Evolutionary conservation across 2,888 invertebrate genomes (phyloP).

Genomic region (Agrypnus murinus): DNA sequence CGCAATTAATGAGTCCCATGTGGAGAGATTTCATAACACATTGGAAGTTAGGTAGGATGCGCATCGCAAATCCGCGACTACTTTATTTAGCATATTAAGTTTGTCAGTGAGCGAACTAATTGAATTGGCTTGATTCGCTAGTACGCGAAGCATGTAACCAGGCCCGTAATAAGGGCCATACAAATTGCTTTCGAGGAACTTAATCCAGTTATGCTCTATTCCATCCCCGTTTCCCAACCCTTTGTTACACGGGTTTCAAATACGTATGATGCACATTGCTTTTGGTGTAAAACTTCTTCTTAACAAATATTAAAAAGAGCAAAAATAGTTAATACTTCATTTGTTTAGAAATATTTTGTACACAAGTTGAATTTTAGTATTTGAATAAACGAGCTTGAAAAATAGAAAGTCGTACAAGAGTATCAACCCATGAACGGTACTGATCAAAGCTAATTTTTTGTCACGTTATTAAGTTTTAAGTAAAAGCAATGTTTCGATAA

Average conservation of each 20-base stretch:
- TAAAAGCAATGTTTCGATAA: too few species aligned
- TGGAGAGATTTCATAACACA: slow-evolving; percentile 50
- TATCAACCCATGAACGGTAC: too few species aligned
- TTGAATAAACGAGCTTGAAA: too few species aligned
- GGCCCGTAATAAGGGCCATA: slow-evolving; percentile 67
- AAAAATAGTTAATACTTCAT: too few species aligned
- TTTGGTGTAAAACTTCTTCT: slow-evolving; percentile 14
- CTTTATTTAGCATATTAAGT: slow-evolving; percentile 69
- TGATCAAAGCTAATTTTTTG: too few species aligned
- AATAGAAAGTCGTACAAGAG: too few species aligned
- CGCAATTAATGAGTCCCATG: slow-evolving; percentile 46
- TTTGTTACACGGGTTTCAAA: slow-evolving; percentile 58
- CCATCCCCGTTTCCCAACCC: slow-evolving; percentile 62
- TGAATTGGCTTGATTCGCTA: slow-evolving; percentile 68
- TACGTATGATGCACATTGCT: slow-evolving; percentile 21
- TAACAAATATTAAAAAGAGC: too few species aligned
- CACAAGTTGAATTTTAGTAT: too few species aligned
- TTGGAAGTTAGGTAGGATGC: slow-evolving; percentile 48
- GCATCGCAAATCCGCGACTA: slow-evolving; percentile 64
- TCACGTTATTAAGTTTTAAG: too few species aligned
- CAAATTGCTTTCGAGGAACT: slow-evolving; percentile 68
- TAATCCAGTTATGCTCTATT: slow-evolving; percentile 66
- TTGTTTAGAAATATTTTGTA: too few species aligned
- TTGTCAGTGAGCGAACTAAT: slow-evolving; percentile 67
- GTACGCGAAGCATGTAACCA: slow-evolving; percentile 67